phyloP scores from a whole-genome alignment of 2,113 vertebrate genomes.

The Oncorhynchus tshawytscha region DNA sequence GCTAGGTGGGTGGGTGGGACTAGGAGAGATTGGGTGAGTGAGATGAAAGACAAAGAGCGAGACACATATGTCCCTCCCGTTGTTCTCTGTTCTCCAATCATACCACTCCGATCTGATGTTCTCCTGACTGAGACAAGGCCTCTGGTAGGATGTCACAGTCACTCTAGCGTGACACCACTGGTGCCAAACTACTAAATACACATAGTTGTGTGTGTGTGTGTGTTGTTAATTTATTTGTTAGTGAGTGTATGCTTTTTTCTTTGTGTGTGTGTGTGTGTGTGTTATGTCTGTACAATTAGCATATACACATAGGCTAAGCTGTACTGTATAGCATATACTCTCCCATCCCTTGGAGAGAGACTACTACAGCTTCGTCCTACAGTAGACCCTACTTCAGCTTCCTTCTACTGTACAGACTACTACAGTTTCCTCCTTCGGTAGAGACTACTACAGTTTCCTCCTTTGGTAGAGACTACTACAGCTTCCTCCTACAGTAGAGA shows the following conservation, averaged over 20 bases:
- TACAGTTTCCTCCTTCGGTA: too few relatives aligned
- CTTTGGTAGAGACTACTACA: too few relatives aligned
- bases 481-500: rapidly evolving
- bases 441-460: too few relatives aligned
- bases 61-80: conserved; percentile 47
- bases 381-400: too few relatives aligned
- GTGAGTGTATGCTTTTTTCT: too few relatives aligned
- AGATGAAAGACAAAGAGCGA: background rate
- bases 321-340: too few relatives aligned
- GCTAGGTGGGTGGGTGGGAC: conserved; percentile 25
- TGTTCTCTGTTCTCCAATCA: conserved; percentile 51
- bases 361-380: too few relatives aligned
- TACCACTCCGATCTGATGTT: conserved; percentile 22
- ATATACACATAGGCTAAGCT: too few relatives aligned
- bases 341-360: too few relatives aligned
- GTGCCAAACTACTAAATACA: conserved; percentile 23
- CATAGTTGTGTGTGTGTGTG: conserved; percentile 2
- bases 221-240: background rate
- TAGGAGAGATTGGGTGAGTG: background rate
- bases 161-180: conserved; percentile 1
- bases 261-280: background rate
- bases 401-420: too few relatives aligned
- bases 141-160: background rate
- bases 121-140: conserved; percentile 28
- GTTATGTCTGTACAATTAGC: background rate